Base-by-base conservation (phyloP, 2,888 invertebrate species). In the Tetranychus truncatus region DNA sequence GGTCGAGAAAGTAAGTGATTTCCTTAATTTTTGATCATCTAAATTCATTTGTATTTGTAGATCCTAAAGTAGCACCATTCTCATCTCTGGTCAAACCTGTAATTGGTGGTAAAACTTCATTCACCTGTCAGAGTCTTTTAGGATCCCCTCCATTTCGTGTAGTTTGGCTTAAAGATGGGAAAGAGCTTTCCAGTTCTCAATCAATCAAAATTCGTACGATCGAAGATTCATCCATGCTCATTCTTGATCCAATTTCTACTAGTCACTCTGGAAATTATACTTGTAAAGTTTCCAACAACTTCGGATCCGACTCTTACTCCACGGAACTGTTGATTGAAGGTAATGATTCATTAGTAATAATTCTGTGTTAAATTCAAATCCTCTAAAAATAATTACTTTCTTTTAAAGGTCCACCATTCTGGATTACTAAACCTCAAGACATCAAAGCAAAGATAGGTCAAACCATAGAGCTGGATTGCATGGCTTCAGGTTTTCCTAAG, bases 131-230 rank as follows among this genome's bases (percentile, higher is more conserved):
- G 2, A 46, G 46, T 46, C 46, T 46, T 46, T 1, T 11, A 46
- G 46, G 46, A 46, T 46, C 46, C 7, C 46, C 46, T 1, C 11
- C 46, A 21, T 21, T 21, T 1, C 21, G 21, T 21, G 21, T 21
- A 21, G 21, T 21, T 5, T 55, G 55, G 55, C 6, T 55, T 55
- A 55, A 11, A 55, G 55, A 55, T 55, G 55, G 55, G 1, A 5
- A 55, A 15, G 15, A 55, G 15, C 55, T 55, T 55, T 55, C 15
- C 55, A n/a, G 7, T 24, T 69, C 24, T 6, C 18, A 18, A 20
- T 11, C 69, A 20, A 69, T 24, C 18, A 24, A 75, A 46, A 76
- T 78, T n/a, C 78, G 78, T 20, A 75, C 75, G 71, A 76, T 78
- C n/a, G 76, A 78, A 24, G 78, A 78, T 45, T 79, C 74, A 55